A percentile compares a stretch with the other conserved stretches of the same genome.
phyloP scores from a whole-genome alignment of 2,113 vertebrate genomes.

The Kryptolebias marmoratus region DNA sequence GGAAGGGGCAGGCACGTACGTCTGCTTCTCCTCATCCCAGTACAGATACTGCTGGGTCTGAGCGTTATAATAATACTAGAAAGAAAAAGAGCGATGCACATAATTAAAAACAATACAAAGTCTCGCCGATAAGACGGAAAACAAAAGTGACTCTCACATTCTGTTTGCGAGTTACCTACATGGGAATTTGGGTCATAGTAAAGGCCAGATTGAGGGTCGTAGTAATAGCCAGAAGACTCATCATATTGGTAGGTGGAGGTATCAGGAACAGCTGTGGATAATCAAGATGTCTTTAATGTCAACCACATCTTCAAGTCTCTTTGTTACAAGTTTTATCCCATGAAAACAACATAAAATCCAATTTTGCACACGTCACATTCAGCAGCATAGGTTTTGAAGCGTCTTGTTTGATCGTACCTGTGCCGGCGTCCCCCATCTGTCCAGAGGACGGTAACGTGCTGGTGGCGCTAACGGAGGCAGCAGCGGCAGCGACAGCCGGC shows the following conservation, averaged over 20 bases:
- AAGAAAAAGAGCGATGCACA: neutral
- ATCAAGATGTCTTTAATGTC: neutral
- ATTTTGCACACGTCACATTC: neutral
- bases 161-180: slow-evolving; percentile 74
- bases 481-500: slow-evolving; percentile 32
- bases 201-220: slow-evolving; percentile 92
- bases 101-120: neutral
- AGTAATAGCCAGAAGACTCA: slow-evolving; percentile 97
- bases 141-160: neutral
- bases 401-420: slow-evolving; percentile 45
- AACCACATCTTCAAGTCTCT: neutral
- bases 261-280: slow-evolving; percentile 87
- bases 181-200: slow-evolving; percentile 97
- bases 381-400: neutral
- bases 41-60: slow-evolving; percentile 98
- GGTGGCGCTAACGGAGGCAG: slow-evolving; percentile 42
- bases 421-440: slow-evolving; percentile 24
- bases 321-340: neutral
- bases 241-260: slow-evolving; percentile 96
- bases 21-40: slow-evolving; percentile 96
- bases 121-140: neutral
- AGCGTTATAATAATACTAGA: slow-evolving; percentile 97
- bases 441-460: slow-evolving; percentile 40
- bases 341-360: neutral
- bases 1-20: slow-evolving; percentile 86